These are phyloP conservation scores for Toxostoma redivivum DNA, from an alignment of 2,113 vertebrate species.

Conservation along the genomic window DNA sequence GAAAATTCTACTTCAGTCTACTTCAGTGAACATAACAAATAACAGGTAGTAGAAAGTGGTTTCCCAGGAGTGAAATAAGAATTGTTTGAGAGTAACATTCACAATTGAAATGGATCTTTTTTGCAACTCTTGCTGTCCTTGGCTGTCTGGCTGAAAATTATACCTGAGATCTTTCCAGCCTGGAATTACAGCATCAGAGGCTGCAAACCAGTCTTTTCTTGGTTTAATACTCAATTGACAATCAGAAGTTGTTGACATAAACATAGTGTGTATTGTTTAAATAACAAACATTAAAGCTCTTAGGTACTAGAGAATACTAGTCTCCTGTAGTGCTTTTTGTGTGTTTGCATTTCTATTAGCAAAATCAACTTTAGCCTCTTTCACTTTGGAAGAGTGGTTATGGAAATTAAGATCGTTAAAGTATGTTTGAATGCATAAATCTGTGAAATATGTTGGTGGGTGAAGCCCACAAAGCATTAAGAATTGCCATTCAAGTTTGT, in stretches of 20 bases:
- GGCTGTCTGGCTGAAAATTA: background rate
- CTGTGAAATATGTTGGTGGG: background rate
- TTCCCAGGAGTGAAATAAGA: background rate
- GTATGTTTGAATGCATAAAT: background rate
- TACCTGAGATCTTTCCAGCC: background rate
- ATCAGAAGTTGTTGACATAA: constrained; percentile 2
- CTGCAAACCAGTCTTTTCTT: background rate
- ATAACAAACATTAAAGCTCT: constrained; percentile 12
- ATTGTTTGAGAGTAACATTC: background rate
- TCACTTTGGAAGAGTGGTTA: background rate
- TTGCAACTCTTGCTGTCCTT: background rate
- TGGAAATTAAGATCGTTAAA: background rate
- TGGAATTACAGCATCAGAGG: background rate
- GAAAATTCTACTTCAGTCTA: background rate
- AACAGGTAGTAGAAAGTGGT: background rate
- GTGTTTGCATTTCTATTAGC: background rate
- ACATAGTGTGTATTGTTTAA: background rate
- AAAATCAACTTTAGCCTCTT: background rate
- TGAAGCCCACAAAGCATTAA: background rate
- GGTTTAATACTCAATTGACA: background rate
- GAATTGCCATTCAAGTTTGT: background rate
- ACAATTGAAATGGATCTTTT: background rate
- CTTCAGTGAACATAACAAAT: background rate
- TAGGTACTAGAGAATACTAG: background rate
- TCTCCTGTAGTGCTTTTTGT: background rate